Base-by-base conservation (phyloP, 2,797 vertebrate genomes). In the Phoeniculus purpureus region DNA sequence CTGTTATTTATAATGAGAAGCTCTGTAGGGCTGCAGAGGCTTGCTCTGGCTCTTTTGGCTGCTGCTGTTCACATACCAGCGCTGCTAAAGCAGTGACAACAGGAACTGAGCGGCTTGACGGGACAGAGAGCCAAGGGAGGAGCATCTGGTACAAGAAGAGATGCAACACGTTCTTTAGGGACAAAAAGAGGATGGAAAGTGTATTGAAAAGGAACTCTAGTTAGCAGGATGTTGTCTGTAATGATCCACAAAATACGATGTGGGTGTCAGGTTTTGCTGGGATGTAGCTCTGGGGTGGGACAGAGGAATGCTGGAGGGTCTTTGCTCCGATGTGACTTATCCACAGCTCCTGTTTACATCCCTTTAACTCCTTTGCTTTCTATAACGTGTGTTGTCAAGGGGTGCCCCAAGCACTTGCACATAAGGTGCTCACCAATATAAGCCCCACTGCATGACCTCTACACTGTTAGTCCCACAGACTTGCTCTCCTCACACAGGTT, bases 381-480 rank as follows among this genome's bases (percentile, higher is more conserved):
- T 79, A 52, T 54, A 16, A 26, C 15, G 5, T 4, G 4, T 25
- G 15, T 6, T 23, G 11, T 12, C 34, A 32, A 54, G 23, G 6
- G 17, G 3, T 47, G 16, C 58, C 48, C n/a, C 0, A 1, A 51
- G 37, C n/a, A 60, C 12, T 16, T 3, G 17, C 11, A 6, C 27
- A n/a, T 26, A 26, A 26, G 0, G 16, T 40, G 32, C 16, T 32
- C 48, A 32, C 8, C 23, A 6, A 3, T 0, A 51, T 13, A 56
- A 59, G 2, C 26, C 27, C 34, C 15, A 3, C 29, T 64, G 7
- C 25, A 47, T 61, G 43, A 65, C 25, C 15, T 47, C 54, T n/a
- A 29, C 26, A 34, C 29, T 20, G 1, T 45, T 3, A 56, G 3
- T 34, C 55, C 76, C 10, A 0, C 0, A 2, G 32, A 4, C 62